Conservation (phyloP, 2,888 invertebrate species). For the Deilephila elpenor region DNA sequence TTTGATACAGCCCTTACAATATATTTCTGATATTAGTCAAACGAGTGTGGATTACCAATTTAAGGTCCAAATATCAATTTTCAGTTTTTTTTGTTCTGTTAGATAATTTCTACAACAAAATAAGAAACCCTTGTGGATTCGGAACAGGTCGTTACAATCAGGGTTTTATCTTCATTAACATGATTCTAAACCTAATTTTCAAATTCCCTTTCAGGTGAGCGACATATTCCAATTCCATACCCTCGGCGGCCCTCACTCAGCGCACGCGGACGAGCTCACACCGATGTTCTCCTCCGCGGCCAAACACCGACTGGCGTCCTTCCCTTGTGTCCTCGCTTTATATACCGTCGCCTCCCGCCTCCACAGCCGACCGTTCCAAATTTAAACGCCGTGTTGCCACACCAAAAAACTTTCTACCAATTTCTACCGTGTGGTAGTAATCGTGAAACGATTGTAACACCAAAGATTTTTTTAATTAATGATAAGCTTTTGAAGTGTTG, state of each 20-base stretch:
- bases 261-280: conserved; percentile 74
- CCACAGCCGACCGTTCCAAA: conserved; percentile 49
- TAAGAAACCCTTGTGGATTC: no score
- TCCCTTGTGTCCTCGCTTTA: conserved; percentile 52
- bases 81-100: no score
- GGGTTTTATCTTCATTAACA: no score
- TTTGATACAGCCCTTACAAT: conserved; percentile 32
- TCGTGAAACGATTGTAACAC: conserved; percentile 65
- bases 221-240: conserved; percentile 91
- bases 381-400: conserved; percentile 40
- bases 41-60: no score
- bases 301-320: conserved; percentile 44
- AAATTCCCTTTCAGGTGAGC: conserved; percentile 82
- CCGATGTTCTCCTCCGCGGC: conserved; percentile 68
- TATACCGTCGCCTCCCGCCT: conserved; percentile 52
- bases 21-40: no score
- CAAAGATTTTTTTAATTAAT: conserved; percentile 48
- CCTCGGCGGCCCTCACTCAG: conserved; percentile 83
- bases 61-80: no score
- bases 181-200: background rate
- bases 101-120: no score
- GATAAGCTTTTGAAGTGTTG: conserved; percentile 60
- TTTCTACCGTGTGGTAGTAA: conserved; percentile 32
- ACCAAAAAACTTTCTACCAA: conserved; percentile 24
- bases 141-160: no score